Evolutionary conservation across 2,888 invertebrate genomes (phyloP).

Genomic region (Lycocerus yunnanus): DNA sequence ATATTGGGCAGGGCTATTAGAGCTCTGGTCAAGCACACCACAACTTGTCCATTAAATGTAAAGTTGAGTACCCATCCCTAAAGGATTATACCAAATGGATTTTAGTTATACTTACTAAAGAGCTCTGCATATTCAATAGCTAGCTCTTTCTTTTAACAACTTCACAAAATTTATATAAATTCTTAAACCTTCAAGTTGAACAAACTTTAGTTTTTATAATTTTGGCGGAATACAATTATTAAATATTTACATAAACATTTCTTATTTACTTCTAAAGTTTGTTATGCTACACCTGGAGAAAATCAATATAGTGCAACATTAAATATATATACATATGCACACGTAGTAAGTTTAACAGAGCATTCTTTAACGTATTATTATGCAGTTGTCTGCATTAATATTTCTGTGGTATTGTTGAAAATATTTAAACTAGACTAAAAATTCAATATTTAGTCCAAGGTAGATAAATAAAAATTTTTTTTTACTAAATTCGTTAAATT

Average conservation of each 20-base stretch:
- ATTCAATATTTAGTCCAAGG: no score
- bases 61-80: constrained; percentile 41
- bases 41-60: constrained; percentile 45
- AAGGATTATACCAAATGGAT: constrained; percentile 49
- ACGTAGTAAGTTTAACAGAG: no score
- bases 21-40: constrained; percentile 35
- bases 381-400: no score
- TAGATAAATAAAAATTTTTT: no score
- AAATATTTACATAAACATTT: not conserved
- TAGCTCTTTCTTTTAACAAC: not conserved
- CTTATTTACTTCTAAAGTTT: not conserved
- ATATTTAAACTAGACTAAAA: no score
- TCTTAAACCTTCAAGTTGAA: not conserved
- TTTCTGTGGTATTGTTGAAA: no score
- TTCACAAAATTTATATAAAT: not conserved
- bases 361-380: no score
- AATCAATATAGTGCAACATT: not conserved
- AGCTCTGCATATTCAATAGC: constrained; percentile 25
- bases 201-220: not conserved
- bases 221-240: not conserved
- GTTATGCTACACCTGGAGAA: not conserved
- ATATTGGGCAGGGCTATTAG: constrained; percentile 34
- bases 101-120: constrained; percentile 33
- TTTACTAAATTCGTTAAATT: no score
- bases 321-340: no score